phyloP scores from a whole-genome alignment of 2,797 vertebrate genomes.

The Haliaeetus vocifer region DNA sequence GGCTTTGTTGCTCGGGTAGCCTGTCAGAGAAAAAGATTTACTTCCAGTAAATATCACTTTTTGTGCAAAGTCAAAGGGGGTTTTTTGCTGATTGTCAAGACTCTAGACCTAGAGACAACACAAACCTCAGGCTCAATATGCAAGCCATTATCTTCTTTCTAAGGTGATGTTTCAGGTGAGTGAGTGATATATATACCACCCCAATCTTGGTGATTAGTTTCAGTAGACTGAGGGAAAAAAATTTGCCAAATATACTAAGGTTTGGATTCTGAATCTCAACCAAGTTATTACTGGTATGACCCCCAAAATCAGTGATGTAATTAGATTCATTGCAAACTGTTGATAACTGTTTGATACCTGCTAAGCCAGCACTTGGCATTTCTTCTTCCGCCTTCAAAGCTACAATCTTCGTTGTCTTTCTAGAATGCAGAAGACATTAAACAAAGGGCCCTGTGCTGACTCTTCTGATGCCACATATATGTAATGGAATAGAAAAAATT shows the following conservation, averaged over 20 bases:
- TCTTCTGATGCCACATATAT: neutral
- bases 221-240: neutral
- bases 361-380: neutral
- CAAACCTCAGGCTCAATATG: neutral
- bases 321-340: neutral
- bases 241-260: neutral
- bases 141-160: neutral
- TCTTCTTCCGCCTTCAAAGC: neutral
- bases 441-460: neutral
- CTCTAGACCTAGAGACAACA: neutral
- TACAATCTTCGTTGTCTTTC: neutral
- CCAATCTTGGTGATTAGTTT: neutral
- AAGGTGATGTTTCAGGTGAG: neutral
- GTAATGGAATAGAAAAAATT: neutral
- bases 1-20: neutral
- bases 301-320: neutral
- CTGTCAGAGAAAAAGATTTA: neutral
- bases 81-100: neutral
- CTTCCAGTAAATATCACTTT: neutral
- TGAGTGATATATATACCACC: neutral
- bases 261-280: neutral
- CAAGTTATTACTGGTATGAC: neutral
- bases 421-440: neutral
- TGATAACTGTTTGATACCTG: neutral
- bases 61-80: accelerated